Percentiles rank a stretch among this genome's conserved stretches.
These are phyloP conservation scores for Leptopilina syphax DNA, from an alignment of 2,888 invertebrate species.

Conservation along the genomic window DNA sequence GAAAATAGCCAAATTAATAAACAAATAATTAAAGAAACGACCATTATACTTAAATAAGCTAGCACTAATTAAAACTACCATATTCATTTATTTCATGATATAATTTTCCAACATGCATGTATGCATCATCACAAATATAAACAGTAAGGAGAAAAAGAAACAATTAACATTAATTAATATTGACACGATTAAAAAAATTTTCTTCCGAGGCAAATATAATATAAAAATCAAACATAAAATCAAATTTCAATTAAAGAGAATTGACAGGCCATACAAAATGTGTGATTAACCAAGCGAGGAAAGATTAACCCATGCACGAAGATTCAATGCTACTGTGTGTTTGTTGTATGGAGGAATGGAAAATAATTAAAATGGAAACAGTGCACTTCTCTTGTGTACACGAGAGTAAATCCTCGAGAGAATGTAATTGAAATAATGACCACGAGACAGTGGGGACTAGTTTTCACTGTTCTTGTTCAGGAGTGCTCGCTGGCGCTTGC, in stretches of 20 bases:
- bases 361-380: conserved; percentile 39
- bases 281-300: conserved; percentile 20
- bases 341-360: neutral
- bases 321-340: conserved; percentile 28
- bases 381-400: conserved; percentile 28
- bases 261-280: conserved; percentile 13
- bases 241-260: conserved; percentile 17
- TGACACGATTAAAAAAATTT: neutral
- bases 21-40: no score
- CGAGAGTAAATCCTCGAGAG: conserved; percentile 31
- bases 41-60: no score
- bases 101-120: neutral
- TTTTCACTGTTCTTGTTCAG: conserved; percentile 32
- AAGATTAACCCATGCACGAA: conserved; percentile 33
- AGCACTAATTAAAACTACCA: no score
- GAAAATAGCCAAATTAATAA: no score
- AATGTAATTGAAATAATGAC: conserved; percentile 40
- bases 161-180: neutral
- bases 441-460: conserved; percentile 26
- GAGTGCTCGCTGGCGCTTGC: conserved; percentile 6
- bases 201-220: neutral
- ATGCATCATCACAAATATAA: neutral
- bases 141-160: neutral
- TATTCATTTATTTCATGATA: no score
- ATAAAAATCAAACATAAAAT: neutral